Conservation (phyloP, 2,797 vertebrate genomes). For the Smutsia gigantea region DNA sequence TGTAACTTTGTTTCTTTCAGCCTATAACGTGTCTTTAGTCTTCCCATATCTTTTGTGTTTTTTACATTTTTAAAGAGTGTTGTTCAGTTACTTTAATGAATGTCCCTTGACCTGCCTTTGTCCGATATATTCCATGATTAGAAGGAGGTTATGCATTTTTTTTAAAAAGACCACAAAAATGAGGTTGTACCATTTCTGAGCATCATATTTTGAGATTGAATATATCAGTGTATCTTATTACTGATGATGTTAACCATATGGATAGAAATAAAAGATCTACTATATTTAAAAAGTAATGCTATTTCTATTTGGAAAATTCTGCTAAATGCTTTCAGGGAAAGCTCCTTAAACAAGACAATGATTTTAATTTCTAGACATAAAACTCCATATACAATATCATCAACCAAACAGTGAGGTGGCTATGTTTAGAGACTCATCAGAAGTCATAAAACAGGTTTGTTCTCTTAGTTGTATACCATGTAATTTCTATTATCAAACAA, state of each 20-base stretch:
- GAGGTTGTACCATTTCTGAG: background rate
- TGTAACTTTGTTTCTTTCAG: background rate
- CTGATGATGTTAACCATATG: background rate
- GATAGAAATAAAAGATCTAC: background rate
- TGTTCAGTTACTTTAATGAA: background rate
- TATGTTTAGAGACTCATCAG: background rate
- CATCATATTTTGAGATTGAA: no score
- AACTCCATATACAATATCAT: background rate
- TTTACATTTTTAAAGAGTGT: background rate
- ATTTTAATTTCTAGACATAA: background rate
- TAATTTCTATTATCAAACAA: background rate
- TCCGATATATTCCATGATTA: background rate
- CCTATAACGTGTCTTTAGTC: background rate
- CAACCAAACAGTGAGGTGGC: background rate
- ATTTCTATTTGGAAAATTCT: background rate
- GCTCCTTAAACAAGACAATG: background rate
- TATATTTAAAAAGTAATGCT: background rate
- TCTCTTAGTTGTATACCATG: background rate
- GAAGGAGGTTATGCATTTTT: background rate
- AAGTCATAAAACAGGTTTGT: background rate
- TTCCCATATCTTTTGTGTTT: background rate
- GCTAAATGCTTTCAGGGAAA: background rate
- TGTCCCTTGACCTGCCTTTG: background rate
- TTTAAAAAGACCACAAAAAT: background rate
- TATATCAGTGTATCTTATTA: background rate